Base-by-base conservation (phyloP, 2,888 invertebrate species). In the Agrochola lota region DNA sequence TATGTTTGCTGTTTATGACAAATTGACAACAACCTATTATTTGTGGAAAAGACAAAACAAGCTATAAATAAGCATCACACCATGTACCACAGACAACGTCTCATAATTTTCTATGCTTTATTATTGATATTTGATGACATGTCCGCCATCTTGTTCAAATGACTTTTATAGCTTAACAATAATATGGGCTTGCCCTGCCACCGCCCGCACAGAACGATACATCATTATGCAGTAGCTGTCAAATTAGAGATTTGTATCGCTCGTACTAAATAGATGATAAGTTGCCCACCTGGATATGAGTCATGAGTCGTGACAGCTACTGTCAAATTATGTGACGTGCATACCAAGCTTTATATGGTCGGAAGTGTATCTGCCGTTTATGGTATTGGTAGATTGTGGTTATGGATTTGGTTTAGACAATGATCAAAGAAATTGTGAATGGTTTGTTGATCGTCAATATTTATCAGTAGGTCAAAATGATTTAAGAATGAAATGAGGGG, bases 171-270 rank as follows among this genome's bases (percentile, higher is more conserved):
- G 23, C 35, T 1, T 40, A 7, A 69, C 40, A 70, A 46, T 69
- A 69, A 17, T 35, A 49, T 57, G 40, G 55, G 30, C 63, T 5
- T 23, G 71, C 57, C 67, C 35, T 35, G n/a, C n/a, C n/a, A 82
- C 59, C 66, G 55, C 72, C 59, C 64, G 68, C 67, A 66, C 40
- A 66, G 30, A n/a, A 49, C 74, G 55, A 85, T 87, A 63, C 79
- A 88, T 87, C 87, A 87, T 77, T 74, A 74, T 59, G 70, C 78
- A 78, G 77, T 77, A 70, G 87, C 87, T 83, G 88, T 87, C 87
- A 88, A 85, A 88, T 87, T 85, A 87, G 52, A 77, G 83, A 87
- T 87, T 87, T 75, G 85, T 85, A 80, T 83, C 85, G 87, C 40
- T 66, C 60, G 26, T 77, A 83, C 75, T 78, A 79, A 85, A 74